These are phyloP conservation scores for Agriopis leucophaearia DNA, from an alignment of 2,888 invertebrate genomes.

Conservation along the genomic window DNA sequence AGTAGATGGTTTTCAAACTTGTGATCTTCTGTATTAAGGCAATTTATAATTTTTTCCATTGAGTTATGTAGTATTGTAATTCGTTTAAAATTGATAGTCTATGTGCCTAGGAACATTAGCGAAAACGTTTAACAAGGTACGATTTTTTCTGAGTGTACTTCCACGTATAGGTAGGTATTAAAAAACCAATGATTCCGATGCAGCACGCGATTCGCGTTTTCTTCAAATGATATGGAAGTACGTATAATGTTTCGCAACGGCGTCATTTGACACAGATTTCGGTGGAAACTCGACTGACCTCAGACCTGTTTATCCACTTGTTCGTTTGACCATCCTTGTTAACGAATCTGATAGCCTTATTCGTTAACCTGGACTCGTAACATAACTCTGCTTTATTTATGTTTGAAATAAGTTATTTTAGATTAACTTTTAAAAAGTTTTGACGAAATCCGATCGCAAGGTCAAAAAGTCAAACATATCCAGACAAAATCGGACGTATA, in stretches of 20 bases:
- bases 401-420: not conserved
- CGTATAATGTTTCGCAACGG: slow-evolving; percentile 49
- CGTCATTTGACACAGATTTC: slow-evolving; percentile 21
- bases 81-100: too few relatives aligned
- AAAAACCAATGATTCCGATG: slow-evolving; percentile 50
- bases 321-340: slow-evolving; percentile 12
- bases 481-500: too few relatives aligned
- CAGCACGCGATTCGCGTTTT: slow-evolving; percentile 58
- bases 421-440: too few relatives aligned
- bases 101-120: too few relatives aligned
- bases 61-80: too few relatives aligned
- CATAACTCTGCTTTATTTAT: not conserved
- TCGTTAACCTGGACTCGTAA: not conserved
- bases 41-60: too few relatives aligned
- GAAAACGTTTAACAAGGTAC: not conserved
- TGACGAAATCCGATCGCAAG: not conserved
- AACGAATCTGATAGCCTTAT: slow-evolving; percentile 1
- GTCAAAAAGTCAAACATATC: too few relatives aligned
- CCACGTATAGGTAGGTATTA: not conserved
- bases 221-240: slow-evolving; percentile 47
- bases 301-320: slow-evolving; percentile 17
- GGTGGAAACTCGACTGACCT: slow-evolving; percentile 27
- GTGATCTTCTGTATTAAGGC: too few relatives aligned
- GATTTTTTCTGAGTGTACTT: not conserved
- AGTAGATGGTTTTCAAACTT: too few relatives aligned